phyloP scores from a whole-genome alignment of 2,888 invertebrate species.

The Deilephila porcellus region DNA sequence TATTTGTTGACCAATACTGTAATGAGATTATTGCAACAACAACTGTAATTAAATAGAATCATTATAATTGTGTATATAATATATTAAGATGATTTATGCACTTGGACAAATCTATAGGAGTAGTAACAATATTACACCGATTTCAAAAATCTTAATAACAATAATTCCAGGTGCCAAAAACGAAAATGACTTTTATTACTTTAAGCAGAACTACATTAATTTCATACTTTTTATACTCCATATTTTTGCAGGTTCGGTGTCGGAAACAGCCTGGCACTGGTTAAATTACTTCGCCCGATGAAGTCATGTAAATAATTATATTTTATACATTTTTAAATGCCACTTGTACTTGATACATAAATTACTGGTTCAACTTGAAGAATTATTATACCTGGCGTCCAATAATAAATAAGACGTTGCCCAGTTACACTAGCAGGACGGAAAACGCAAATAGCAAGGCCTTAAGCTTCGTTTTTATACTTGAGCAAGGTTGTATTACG shows the following conservation, averaged over 20 bases:
- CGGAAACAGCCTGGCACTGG: conserved; percentile 70
- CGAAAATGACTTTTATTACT: no score
- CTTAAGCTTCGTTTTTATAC: neutral
- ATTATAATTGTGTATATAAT: no score
- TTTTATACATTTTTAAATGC: conserved; percentile 27
- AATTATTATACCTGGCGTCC: conserved; percentile 13
- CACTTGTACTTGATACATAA: conserved; percentile 28
- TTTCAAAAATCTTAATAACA: no score
- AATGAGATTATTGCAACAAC: no score
- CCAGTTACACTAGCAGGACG: neutral
- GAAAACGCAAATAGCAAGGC: conserved; percentile 4
- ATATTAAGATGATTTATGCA: no score
- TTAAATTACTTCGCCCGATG: conserved; percentile 70
- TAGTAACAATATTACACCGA: no score
- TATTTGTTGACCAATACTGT: no score
- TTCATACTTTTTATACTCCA: neutral
- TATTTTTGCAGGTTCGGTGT: conserved; percentile 67
- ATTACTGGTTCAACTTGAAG: conserved; percentile 13
- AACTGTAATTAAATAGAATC: no score
- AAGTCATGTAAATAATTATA: conserved; percentile 63
- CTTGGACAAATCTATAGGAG: no score
- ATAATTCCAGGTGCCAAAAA: no score
- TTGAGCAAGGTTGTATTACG: no score
- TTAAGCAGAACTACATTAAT: neutral
- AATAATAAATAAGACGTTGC: conserved; percentile 1